Base-by-base conservation (phyloP, 1,140 invertebrate species). In the Zaprionus gabonicus region DNA sequence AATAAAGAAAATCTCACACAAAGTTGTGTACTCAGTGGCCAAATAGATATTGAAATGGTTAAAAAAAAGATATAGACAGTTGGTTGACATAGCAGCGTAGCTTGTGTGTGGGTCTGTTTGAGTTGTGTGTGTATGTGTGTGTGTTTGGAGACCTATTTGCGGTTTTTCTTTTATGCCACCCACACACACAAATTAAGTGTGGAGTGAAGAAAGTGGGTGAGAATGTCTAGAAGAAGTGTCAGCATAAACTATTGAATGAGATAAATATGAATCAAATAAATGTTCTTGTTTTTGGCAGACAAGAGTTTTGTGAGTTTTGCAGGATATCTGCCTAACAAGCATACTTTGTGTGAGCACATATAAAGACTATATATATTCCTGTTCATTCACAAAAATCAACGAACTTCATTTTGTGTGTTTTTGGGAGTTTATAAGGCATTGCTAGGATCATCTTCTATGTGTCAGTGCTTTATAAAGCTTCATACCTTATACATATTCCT, bases 1-100 rank as follows among this genome's bases (percentile, higher is more conserved):
- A 51, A 51, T 51, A 51, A 51, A 51, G 20, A 51, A 51, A 51
- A 51, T 51, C 46, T 25, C 46, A 51, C 46, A 51, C 20, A 51
- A 51, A 51, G 46, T 51, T 51, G 46, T 51, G 20, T 51, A 51
- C 46, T 51, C 46, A 23, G 23, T 51, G 46, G 46, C 46, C 46
- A 51, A 51, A 51, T 51, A 51, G 46, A 51, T 51, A 51, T 51
- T 51, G 23, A 23, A 51, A 51, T 51, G 46, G 20, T 51, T 51
- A 12, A 23, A 51, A 5, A 25, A 51, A 5, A 51, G 10, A 25
- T 12, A 51, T 51, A 25, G 1, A 51, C 46, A 51, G 41, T 38
- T 38, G 36, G 36, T 46, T 17, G 13, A n/a, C 5, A 10, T 25
- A 12, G 38, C 13, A 41, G 15, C 12, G 38, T n/a, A 41, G 38